Evolutionary conservation across 2,797 vertebrate species (phyloP), one percentile per base, ranked within the genome.

Genomic region (Sebastes hubbsi): DNA sequence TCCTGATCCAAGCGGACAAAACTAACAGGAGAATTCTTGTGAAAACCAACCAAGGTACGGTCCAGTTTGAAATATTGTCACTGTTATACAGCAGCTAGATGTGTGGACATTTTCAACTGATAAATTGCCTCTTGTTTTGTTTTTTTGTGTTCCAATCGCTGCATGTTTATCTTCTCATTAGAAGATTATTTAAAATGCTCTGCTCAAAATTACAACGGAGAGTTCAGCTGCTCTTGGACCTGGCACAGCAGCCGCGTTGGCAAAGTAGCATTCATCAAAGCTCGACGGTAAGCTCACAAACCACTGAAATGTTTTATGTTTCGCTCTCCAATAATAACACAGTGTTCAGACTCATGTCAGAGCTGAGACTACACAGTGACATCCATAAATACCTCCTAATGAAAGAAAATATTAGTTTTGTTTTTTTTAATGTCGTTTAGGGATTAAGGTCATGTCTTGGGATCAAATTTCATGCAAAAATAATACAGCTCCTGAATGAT

Each of bases 151-250:
- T 60, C 20, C 6, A 9, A 4, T 58, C 5, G 67, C 16, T 27
- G 16, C 16, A 4, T 75, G 38, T 49, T 11, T 16, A 2, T 87
- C 4, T 63, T n/a, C 13, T 61, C 62, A 22, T 71, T 34, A 80
- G 65, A 75, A 66, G 90, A 91, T 55, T 94, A 94, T 84, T 72
- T 96, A 7, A 88, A 89, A 34, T 96, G 95, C 68, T 87, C 82
- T 0, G 66, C 95, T 66, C 83, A 88, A 54, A 96, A 95, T 85
- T 94, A 94, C 68, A 91, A 75, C 0, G 94, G 95, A 38, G 86
- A 82, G 38, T 95, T 96, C 78, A 71, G 49, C 25, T 96, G 95
- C 88, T 95, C 89, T n/a, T 96, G 96, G 95, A 89, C 60, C 8
- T 95, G 94, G 93, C 72, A 87, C 84, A 71, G 22, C 12, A 69